Base-by-base conservation (phyloP, 2,113 vertebrate genomes). In the Hydrochoerus hydrochaeris region DNA sequence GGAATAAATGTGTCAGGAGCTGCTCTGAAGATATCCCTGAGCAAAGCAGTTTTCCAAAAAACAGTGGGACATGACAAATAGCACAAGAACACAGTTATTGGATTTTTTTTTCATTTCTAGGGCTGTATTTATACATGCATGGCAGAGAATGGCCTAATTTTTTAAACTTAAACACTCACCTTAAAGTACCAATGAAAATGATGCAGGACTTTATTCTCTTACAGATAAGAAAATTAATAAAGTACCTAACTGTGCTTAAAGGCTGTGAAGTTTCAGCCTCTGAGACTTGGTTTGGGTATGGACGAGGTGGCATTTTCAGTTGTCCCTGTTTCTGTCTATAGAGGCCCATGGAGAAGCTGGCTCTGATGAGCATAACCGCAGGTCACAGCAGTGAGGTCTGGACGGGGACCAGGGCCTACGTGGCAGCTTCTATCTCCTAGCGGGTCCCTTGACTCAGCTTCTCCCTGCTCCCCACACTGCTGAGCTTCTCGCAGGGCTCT, bases 21-120 rank as follows among this genome's bases (percentile, higher is more conserved):
- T 58, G 41, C 83, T 91, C 63, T 92, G 92, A 97, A 97, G 41
- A 91, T 88, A 95, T 73, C 75, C 71, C 57, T 24, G 88, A 90
- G 78, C 44, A 90, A 85, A 96, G 54, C 12, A 67, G 85, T 92
- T 92, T 97, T 94, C 35, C 11, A 80, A n/a, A 8, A 65, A 69
- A 88, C 9, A 57, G 26, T 19, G 81, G 75, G 75, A 67, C 75
- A 67, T 62, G 24, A 88, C 46, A 92, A 95, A 95, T 22, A 88
- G 60, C 22, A 88, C 11, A 62, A 63, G 35, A 86, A 24, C 49
- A 82, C 81, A 32, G 28, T 75, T 44, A 86, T 20, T 84, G 41
- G 30, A 57, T 83, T 92, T 71, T 26, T 26, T 38, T 17, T 49
- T 94, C 94, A 91, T 88, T 95, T 46, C 81, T 80, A 63, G 46